These are phyloP conservation scores for Bugulina stolonifera DNA, from an alignment of 2,888 invertebrate genomes.

Conservation along the genomic window DNA sequence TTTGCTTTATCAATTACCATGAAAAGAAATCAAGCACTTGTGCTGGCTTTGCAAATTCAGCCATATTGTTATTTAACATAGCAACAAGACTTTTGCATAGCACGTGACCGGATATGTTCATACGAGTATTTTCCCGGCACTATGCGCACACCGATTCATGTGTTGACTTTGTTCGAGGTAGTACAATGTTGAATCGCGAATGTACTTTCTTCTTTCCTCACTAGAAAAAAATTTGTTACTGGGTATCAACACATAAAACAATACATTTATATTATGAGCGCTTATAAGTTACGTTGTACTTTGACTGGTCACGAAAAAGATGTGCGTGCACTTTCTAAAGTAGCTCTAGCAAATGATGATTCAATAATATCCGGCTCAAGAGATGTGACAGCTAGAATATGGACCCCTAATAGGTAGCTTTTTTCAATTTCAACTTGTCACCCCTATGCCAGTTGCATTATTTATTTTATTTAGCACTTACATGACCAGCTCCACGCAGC, in stretches of 20 bases:
- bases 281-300: slow-evolving; percentile 72
- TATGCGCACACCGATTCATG: no score
- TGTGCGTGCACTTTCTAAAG: slow-evolving; percentile 69
- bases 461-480: no score
- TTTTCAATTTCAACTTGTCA: no score
- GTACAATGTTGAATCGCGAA: no score
- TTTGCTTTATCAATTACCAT: background rate
- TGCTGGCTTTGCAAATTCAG: background rate
- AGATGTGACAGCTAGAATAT: slow-evolving; percentile 78
- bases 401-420: slow-evolving; percentile 63
- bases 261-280: no score
- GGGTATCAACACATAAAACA: no score
- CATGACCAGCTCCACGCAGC: no score
- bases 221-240: background rate
- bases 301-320: slow-evolving; percentile 71
- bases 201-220: background rate
- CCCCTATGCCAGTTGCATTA: no score
- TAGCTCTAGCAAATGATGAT: slow-evolving; percentile 57
- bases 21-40: background rate
- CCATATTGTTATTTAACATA: slow-evolving; percentile 12
- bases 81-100: background rate
- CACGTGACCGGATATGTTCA: slow-evolving; percentile 13
- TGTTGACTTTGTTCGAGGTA: no score
- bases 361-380: slow-evolving; percentile 79
- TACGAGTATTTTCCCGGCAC: background rate